Percentiles rank a stretch among this genome's conserved stretches.
phyloP scores from a whole-genome alignment of 92 coral and sea anemone genomes.

The Paragorgia papillata region DNA sequence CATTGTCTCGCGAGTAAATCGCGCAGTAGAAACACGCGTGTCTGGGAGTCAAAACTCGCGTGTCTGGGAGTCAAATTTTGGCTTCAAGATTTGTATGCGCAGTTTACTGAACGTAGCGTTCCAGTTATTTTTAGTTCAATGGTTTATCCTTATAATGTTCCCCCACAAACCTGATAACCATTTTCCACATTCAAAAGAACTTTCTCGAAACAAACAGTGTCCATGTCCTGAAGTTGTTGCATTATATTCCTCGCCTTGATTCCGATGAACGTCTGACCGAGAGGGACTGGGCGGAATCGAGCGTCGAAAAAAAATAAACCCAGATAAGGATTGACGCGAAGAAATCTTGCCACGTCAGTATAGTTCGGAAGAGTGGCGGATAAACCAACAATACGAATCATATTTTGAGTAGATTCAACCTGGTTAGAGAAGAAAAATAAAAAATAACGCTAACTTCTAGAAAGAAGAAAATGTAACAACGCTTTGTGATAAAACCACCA shows the following conservation, averaged over 20 bases:
- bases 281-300: slow-evolving; percentile 93
- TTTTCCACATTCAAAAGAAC: slow-evolving; percentile 82
- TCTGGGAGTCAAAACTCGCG: no score
- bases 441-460: background rate
- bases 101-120: no score
- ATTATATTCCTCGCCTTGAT: slow-evolving; percentile 73
- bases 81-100: no score
- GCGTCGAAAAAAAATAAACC: slow-evolving; percentile 95
- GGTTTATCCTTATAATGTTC: no score
- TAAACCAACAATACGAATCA: slow-evolving; percentile 96
- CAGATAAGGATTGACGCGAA: slow-evolving; percentile 82
- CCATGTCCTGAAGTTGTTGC: slow-evolving; percentile 89
- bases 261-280: slow-evolving; percentile 94
- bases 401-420: slow-evolving; percentile 93
- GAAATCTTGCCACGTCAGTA: slow-evolving; percentile 86
- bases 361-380: slow-evolving; percentile 98
- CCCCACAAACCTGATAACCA: slow-evolving; percentile 81
- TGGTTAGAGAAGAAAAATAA: background rate
- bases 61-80: no score
- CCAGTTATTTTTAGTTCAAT: no score
- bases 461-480: background rate
- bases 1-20: no score
- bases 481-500: no score
- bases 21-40: no score
- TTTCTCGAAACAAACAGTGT: slow-evolving; percentile 88